phyloP scores from a whole-genome alignment of 1,140 invertebrate species.

The Cyclina sinensis region DNA sequence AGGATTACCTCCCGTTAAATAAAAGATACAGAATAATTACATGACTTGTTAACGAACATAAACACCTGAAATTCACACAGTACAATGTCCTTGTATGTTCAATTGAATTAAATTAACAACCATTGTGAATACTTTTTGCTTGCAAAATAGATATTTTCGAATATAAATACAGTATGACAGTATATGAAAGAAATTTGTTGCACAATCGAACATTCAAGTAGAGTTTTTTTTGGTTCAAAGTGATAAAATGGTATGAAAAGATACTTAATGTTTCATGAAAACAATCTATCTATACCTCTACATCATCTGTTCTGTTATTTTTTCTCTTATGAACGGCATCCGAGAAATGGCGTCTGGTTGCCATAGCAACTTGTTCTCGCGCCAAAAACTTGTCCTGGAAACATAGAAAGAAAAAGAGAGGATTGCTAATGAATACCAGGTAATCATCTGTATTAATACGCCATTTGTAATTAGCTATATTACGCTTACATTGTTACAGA shows the following conservation, averaged over 20 bases:
- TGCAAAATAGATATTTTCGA: no score
- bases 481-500: background rate
- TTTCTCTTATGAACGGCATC: background rate
- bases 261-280: background rate
- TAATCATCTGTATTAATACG: conserved; percentile 27
- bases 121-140: no score
- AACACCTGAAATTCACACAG: no score
- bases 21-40: no score
- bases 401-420: background rate
- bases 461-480: background rate
- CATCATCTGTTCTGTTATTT: background rate
- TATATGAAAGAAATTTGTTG: no score
- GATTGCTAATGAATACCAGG: background rate
- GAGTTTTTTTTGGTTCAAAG: background rate
- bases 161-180: no score
- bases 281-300: background rate
- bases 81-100: no score
- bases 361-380: conserved; percentile 3
- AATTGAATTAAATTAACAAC: no score
- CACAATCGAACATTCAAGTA: no score
- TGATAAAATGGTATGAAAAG: background rate
- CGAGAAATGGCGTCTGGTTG: conserved; percentile 18
- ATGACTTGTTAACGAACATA: no score
- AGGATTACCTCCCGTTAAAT: no score
- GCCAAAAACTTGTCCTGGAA: conserved; percentile 21